Evolutionary conservation across 2,888 invertebrate genomes (phyloP).

Genomic region (Tillus elongatus): DNA sequence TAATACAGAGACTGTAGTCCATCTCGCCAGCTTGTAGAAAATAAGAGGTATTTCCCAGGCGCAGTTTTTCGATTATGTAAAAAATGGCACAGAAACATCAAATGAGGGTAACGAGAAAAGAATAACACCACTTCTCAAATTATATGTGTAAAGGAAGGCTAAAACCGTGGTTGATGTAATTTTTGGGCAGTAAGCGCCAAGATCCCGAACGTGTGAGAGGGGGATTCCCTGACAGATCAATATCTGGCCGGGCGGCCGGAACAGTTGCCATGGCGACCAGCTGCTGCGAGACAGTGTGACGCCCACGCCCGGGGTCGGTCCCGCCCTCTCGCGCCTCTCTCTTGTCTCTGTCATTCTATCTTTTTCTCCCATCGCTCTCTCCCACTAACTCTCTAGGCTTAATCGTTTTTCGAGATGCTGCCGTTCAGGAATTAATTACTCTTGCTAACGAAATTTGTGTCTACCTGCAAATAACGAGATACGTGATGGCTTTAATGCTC

Average conservation of each 20-base stretch:
- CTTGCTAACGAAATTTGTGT: conserved; percentile 30
- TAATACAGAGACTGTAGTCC: no score
- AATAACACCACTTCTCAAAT: conserved; percentile 31
- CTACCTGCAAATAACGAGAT: conserved; percentile 24
- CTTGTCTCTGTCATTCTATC: conserved; percentile 16
- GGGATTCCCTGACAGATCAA: conserved; percentile 40
- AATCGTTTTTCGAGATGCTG: conserved; percentile 39
- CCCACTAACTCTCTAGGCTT: conserved; percentile 15
- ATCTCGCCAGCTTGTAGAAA: no score
- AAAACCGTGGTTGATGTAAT: conserved; percentile 33
- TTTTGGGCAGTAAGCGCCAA: conserved; percentile 23
- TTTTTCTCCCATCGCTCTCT: conserved; percentile 9
- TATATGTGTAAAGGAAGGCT: conserved; percentile 32
- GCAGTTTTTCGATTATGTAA: background rate
- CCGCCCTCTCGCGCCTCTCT: conserved; percentile 21
- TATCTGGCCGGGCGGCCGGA: conserved; percentile 37
- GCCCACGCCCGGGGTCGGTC: conserved; percentile 46
- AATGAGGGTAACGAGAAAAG: conserved; percentile 31
- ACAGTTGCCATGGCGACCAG: conserved; percentile 51
- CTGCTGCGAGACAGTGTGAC: conserved; percentile 55
- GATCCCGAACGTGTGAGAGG: conserved; percentile 11
- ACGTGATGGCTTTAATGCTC: conserved; percentile 13
- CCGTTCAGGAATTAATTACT: conserved; percentile 40
- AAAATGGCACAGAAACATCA: conserved; percentile 24
- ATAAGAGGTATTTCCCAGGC: no score